These are phyloP conservation scores for Struthio camelus DNA, from an alignment of 2,113 vertebrate species.

Conservation along the genomic window DNA sequence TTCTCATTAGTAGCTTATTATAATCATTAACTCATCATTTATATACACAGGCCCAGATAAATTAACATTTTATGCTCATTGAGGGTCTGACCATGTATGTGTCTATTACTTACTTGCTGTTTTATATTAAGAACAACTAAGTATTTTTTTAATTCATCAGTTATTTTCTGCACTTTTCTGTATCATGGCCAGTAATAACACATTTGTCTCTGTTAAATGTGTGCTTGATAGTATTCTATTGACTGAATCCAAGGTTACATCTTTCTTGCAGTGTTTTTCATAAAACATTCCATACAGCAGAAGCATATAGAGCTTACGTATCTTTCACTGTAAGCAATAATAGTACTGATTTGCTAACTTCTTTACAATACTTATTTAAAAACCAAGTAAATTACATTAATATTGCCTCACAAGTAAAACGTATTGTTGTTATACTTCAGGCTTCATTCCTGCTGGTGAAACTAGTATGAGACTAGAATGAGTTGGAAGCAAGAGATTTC, in stretches of 20 bases:
- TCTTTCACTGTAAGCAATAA: constrained; percentile 18
- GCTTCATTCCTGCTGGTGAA: constrained; percentile 48
- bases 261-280: not conserved
- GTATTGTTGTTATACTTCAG: not conserved
- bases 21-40: constrained; percentile 7
- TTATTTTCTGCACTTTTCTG: not conserved
- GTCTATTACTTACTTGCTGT: not conserved
- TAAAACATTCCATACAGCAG: not conserved
- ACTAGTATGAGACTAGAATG: constrained; percentile 23
- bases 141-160: not conserved
- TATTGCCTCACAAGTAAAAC: constrained; percentile 31
- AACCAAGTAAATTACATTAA: not conserved
- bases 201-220: not conserved
- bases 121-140: not conserved
- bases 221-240: not conserved
- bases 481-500: constrained; percentile 60
- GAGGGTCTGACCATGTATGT: not conserved
- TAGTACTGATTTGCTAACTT: not conserved
- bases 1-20: constrained; percentile 41
- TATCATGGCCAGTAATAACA: not conserved
- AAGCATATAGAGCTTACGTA: not conserved
- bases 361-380: constrained; percentile 29
- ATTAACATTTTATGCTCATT: constrained; percentile 2
- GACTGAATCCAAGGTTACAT: not conserved
- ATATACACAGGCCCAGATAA: not conserved